These are phyloP conservation scores for Panopea generosa DNA, from an alignment of 2,888 invertebrate species.

Conservation along the genomic window DNA sequence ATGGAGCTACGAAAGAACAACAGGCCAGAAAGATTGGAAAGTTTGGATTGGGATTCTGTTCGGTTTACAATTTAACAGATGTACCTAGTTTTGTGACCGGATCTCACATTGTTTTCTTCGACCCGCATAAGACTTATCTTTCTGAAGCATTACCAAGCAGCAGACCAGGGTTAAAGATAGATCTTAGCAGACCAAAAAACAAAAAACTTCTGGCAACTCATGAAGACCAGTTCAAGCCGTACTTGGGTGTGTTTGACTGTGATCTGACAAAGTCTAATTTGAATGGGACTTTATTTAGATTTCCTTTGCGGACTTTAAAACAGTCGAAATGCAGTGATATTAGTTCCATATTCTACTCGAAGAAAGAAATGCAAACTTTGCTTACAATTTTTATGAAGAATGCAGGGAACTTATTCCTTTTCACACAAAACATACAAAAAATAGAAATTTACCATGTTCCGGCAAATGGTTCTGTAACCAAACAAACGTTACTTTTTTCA, in stretches of 20 bases:
- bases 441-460: constrained; percentile 75
- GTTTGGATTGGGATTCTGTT: constrained; percentile 83
- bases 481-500: too few species aligned
- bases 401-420: constrained; percentile 77
- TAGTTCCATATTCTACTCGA: constrained; percentile 69
- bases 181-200: constrained; percentile 60
- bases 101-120: constrained; percentile 80
- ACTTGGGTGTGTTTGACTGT: constrained; percentile 73
- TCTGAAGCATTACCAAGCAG: constrained; percentile 62
- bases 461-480: background rate
- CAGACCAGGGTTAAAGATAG: constrained; percentile 72
- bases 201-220: constrained; percentile 44
- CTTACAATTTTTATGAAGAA: constrained; percentile 70
- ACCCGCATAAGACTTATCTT: constrained; percentile 80
- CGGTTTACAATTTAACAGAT: constrained; percentile 83
- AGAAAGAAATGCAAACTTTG: constrained; percentile 70
- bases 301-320: constrained; percentile 78
- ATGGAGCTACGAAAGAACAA: constrained; percentile 79
- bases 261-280: constrained; percentile 14
- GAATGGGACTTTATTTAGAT: constrained; percentile 80
- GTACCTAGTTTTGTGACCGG: constrained; percentile 82
- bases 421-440: constrained; percentile 78
- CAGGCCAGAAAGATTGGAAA: constrained; percentile 80
- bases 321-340: constrained; percentile 72
- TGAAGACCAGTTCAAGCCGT: constrained; percentile 74